Evolutionary conservation across 2,797 vertebrate genomes (phyloP), one percentile per base, ranked within the genome.

Genomic region (Anas bernieri): DNA sequence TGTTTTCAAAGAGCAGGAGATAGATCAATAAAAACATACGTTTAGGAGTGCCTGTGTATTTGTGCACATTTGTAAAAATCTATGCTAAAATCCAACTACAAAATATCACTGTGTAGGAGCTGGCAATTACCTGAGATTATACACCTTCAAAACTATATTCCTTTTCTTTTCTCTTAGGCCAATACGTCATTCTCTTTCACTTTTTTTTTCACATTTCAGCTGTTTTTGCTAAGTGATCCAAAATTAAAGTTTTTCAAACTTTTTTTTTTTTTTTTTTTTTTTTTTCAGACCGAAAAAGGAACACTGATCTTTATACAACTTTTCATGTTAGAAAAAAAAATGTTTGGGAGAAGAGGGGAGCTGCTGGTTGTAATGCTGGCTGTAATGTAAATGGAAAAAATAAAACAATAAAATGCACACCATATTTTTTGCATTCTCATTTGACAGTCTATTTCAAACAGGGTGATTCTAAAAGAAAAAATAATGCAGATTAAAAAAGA

Each of bases 281-380:
- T 43, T 43, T 43, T 43, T 8, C 41, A 64, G 10, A 35, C 3
- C 61, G 21, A 25, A 67, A 41, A 81, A 68, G 11, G 1, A 31
- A 31, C 56, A 68, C 59, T 21, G 9, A 48, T 5, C 5, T 86
- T 78, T 56, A 25, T 72, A 41, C 14, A 56, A 68, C 3, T 46
- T 64, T 35, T 48, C 5, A 4, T 37, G 3, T 55, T 17, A 67
- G n/a, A 46, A 66, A 33, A 16, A 16, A 92, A 55, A 33, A 2
- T 23, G 33, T 39, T 63, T 9, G 4, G 50, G 33, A 62, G 35
- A 79, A 59, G 4, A 62, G 2, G 1, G 31, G 6, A 68, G 9
- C 26, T 72, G 8, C 20, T 79, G 14, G 5, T 73, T 55, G 3
- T 4, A 69, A 69, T 0, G 0, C 0, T 58, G 41, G 41, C 17